phyloP scores from a whole-genome alignment of 2,113 vertebrate genomes.

The Quiscalus mexicanus region DNA sequence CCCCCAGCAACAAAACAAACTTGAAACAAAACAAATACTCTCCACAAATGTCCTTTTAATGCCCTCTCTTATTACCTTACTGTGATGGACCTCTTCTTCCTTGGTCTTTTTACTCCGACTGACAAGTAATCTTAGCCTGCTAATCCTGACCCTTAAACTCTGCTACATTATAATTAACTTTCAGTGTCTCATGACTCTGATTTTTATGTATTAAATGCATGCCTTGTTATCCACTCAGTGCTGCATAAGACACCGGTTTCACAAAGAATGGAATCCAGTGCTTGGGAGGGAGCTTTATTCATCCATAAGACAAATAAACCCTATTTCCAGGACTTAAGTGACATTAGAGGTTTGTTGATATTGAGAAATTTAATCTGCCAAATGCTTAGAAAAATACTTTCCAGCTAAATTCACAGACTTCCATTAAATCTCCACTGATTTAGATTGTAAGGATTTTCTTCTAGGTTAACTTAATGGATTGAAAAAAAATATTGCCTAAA shows the following conservation, averaged over 20 bases:
- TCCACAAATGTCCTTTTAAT: neutral
- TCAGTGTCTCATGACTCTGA: slow-evolving; percentile 46
- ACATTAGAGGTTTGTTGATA: slow-evolving; percentile 14
- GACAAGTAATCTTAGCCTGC: slow-evolving; percentile 15
- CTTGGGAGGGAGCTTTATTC: slow-evolving; percentile 14
- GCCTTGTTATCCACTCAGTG: slow-evolving; percentile 25
- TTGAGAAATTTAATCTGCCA: slow-evolving; percentile 28
- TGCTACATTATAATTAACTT: slow-evolving; percentile 50
- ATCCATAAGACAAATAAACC: slow-evolving; percentile 5
- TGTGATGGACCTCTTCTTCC: neutral
- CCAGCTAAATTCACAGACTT: neutral
- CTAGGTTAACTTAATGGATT: neutral
- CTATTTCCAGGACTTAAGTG: slow-evolving; percentile 16
- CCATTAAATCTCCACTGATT: neutral
- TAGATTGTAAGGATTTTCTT: neutral
- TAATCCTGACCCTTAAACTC: slow-evolving; percentile 51
- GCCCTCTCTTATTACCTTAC: neutral
- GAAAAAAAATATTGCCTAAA: neutral
- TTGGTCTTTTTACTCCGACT: neutral
- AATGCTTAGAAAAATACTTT: neutral
- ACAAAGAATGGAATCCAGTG: slow-evolving; percentile 21
- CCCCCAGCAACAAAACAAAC: neutral
- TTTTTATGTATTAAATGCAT: slow-evolving; percentile 48
- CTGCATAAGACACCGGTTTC: neutral
- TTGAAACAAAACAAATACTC: neutral